Percentiles rank a stretch among this genome's conserved stretches.
phyloP scores from a whole-genome alignment of 2,888 invertebrate genomes.

The Agrotis exclamationis region DNA sequence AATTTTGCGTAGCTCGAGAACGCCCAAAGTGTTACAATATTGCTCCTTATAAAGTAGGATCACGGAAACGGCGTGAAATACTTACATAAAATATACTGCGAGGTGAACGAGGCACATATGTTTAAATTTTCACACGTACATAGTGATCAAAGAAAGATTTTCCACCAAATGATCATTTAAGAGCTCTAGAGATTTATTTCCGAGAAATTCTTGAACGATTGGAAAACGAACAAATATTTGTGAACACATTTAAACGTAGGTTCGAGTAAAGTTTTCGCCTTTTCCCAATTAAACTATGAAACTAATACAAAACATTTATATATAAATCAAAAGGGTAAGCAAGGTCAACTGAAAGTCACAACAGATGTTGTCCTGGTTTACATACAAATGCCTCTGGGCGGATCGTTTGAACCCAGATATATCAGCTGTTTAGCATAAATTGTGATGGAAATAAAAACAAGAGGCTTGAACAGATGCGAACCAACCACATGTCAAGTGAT shows the following conservation, averaged over 20 bases:
- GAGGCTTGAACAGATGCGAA: slow-evolving; percentile 66
- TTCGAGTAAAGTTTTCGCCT: slow-evolving; percentile 6
- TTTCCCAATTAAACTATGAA: slow-evolving; percentile 30
- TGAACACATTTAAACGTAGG: neutral
- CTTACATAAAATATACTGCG: slow-evolving; percentile 9
- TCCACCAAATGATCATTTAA: slow-evolving; percentile 27
- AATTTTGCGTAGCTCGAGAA: slow-evolving; percentile 31
- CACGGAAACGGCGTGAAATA: slow-evolving; percentile 28
- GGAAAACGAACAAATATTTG: slow-evolving; percentile 7
- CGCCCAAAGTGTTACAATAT: slow-evolving; percentile 33
- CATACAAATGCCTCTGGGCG: slow-evolving; percentile 80
- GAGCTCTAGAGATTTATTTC: slow-evolving; percentile 8
- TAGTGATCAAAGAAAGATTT: slow-evolving; percentile 33
- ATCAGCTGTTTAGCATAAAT: slow-evolving; percentile 85
- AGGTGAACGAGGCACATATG: slow-evolving; percentile 5
- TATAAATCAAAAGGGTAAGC: slow-evolving; percentile 69
- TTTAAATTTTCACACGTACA: slow-evolving; percentile 22
- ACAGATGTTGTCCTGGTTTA: slow-evolving; percentile 80
- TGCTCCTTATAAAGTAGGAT: slow-evolving; percentile 35
- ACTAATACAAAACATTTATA: slow-evolving; percentile 54
- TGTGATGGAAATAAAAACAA: slow-evolving; percentile 79
- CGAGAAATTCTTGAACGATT: neutral
- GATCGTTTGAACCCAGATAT: slow-evolving; percentile 80
- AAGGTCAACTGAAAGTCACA: slow-evolving; percentile 71
- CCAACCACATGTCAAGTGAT: slow-evolving; percentile 57